phyloP scores from a whole-genome alignment of 1,140 invertebrate species.

The Brachionus rubens region DNA sequence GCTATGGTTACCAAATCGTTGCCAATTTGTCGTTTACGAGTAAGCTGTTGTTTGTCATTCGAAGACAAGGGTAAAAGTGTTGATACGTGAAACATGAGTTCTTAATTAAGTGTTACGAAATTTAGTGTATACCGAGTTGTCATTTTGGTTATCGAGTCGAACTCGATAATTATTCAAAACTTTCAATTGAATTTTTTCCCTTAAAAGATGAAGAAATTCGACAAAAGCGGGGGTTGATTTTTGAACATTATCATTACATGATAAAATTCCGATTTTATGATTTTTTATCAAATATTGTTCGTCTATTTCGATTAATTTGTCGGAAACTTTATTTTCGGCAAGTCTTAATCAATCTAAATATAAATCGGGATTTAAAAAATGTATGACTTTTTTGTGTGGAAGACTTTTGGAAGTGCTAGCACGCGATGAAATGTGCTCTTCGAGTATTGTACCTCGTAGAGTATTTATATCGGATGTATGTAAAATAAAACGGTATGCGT shows the following conservation, averaged over 20 bases:
- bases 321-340: slow-evolving; percentile 70
- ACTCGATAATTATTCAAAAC: slow-evolving; percentile 83
- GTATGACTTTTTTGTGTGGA: slow-evolving; percentile 78
- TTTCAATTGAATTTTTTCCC: slow-evolving; percentile 83
- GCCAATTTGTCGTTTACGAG: slow-evolving; percentile 82
- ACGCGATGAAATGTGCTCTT: slow-evolving; percentile 72
- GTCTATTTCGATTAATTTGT: slow-evolving; percentile 84
- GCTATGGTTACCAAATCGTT: slow-evolving; percentile 97
- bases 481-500: slow-evolving; percentile 46
- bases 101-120: slow-evolving; percentile 81
- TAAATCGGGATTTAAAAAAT: slow-evolving; percentile 82
- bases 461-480: slow-evolving; percentile 62
- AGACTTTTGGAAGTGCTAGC: slow-evolving; percentile 54
- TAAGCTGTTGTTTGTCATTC: slow-evolving; percentile 73
- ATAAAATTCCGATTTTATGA: slow-evolving; percentile 89
- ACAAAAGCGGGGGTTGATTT: slow-evolving; percentile 66
- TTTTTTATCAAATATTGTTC: slow-evolving; percentile 71
- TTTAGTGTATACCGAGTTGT: slow-evolving; percentile 78
- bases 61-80: slow-evolving; percentile 80
- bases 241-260: slow-evolving; percentile 67
- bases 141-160: slow-evolving; percentile 71
- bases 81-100: slow-evolving; percentile 94
- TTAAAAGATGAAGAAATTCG: slow-evolving; percentile 75
- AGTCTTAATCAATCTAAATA: slow-evolving; percentile 72
- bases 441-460: slow-evolving; percentile 76